A percentile compares a stretch with the other conserved stretches of the same genome.
Evolutionary conservation across 2,888 invertebrate genomes (phyloP).

Genomic region (Thumatha senex): DNA sequence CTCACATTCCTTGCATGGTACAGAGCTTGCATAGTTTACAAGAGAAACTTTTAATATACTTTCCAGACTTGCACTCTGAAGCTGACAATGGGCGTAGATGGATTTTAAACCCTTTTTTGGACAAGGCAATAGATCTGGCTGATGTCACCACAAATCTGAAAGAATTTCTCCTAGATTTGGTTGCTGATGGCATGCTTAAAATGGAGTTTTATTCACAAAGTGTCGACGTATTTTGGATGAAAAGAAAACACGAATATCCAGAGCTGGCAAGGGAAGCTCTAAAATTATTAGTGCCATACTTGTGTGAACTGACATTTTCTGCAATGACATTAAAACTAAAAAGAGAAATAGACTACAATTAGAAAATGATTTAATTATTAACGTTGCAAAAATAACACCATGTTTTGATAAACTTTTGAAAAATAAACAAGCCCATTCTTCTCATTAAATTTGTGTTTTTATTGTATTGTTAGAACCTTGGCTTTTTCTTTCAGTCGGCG

Average conservation of each 20-base stretch:
- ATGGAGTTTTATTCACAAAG: conserved; percentile 32
- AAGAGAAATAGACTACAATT: conserved; percentile 33
- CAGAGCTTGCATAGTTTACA: conserved; percentile 32
- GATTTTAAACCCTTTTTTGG: conserved; percentile 37
- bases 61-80: conserved; percentile 31
- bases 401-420: conserved; percentile 4
- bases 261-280: conserved; percentile 31
- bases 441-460: not conserved
- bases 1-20: conserved; percentile 39
- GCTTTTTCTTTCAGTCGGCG: not conserved
- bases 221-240: conserved; percentile 29
- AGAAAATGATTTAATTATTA: not conserved
- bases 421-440: conserved; percentile 1
- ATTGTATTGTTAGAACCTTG: not conserved
- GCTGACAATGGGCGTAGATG: conserved; percentile 34
- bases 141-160: conserved; percentile 38
- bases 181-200: conserved; percentile 40
- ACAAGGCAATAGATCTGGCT: conserved; percentile 28
- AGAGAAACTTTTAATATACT: conserved; percentile 29
- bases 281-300: conserved; percentile 33
- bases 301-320: conserved; percentile 32
- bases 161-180: conserved; percentile 34
- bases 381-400: conserved; percentile 5
- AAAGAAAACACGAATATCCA: conserved; percentile 41
- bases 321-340: conserved; percentile 41